Base-by-base conservation (phyloP, 2,113 vertebrate genomes). In the Chamaea fasciata region DNA sequence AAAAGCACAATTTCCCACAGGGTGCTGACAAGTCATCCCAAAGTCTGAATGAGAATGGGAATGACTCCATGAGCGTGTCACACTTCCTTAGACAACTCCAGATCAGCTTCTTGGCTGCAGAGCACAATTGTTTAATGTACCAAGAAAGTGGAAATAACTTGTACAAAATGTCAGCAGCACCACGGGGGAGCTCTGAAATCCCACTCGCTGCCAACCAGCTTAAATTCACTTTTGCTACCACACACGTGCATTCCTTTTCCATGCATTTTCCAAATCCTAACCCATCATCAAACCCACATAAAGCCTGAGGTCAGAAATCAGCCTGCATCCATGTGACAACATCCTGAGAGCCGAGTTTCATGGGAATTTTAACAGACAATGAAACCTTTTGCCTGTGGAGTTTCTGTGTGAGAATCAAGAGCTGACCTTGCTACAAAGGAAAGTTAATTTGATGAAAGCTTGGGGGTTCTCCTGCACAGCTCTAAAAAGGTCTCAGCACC, bases 101-200 rank as follows among this genome's bases (percentile, higher is more conserved):
- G 22, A 85, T 27, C 87, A 69, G 86, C 65, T 74, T 20, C 91
- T 85, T 84, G 86, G 62, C 91, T 89, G 80, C 81, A 68, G 11
- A 91, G 63, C 75, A 83, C 81, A 73, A 65, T 14, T 85, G 55
- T 85, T 91, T 60, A 82, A 90, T 4, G 55, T 12, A 94, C 65
- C 90, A 75, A 91, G 78, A 78, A 87, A 96, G 82, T 73, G 78
- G 90, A 95, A 96, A 70, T 37, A 63, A 53, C 83, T 78, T 44
- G 11, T 39, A n/a, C n/a, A 68, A 42, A 85, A 46, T 15, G 39
- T 62, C 95, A 92, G 89, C 70, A 77, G 83, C 67, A 68, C 84
- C 70, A 64, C 0, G 1, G 91, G 81, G 87, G 42, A 52, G 69
- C 75, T 78, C 81, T 15, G 55, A 56, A 74, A 84, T 49, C 60